Evolutionary conservation across 1,140 invertebrate genomes (phyloP).

Genomic region (Saccostrea echinata): DNA sequence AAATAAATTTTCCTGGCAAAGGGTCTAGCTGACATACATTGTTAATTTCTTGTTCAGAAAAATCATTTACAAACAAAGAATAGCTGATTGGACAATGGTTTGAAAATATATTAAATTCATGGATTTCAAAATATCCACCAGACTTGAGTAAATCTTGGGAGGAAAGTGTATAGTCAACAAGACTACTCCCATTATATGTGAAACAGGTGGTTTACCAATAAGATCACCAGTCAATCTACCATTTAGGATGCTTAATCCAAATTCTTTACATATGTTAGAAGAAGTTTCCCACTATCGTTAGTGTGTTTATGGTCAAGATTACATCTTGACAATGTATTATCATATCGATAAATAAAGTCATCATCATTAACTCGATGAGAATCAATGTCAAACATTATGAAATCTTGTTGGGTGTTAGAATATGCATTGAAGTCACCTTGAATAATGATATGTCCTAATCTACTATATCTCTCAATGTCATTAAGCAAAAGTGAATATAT

Average conservation of each 20-base stretch:
- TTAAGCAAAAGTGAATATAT: not conserved
- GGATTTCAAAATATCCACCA: conserved; percentile 24
- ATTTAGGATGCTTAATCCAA: conserved; percentile 15
- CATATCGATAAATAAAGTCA: too few species aligned
- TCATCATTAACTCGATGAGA: too few species aligned
- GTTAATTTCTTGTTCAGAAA: too few species aligned
- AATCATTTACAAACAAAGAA: not conserved
- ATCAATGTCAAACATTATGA: too few species aligned
- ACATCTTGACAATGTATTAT: conserved; percentile 37
- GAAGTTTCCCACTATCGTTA: conserved; percentile 32
- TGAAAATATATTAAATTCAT: conserved; percentile 5
- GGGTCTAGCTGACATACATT: not conserved
- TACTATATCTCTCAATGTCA: conserved; percentile 16
- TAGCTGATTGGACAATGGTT: conserved; percentile 34
- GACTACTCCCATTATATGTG: too few species aligned
- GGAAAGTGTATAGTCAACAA: conserved; percentile 25
- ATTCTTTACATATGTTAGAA: conserved; percentile 30
- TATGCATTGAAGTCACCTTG: conserved; percentile 51
- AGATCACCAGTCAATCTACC: conserved; percentile 41
- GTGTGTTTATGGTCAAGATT: conserved; percentile 47
- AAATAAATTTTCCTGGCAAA: conserved; percentile 37
- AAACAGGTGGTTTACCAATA: not conserved
- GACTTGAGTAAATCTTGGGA: not conserved
- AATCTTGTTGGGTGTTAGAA: conserved; percentile 7
- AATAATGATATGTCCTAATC: conserved; percentile 37